Conservation (phyloP, 2,888 invertebrate genomes). For the Acrobasis suavella region DNA sequence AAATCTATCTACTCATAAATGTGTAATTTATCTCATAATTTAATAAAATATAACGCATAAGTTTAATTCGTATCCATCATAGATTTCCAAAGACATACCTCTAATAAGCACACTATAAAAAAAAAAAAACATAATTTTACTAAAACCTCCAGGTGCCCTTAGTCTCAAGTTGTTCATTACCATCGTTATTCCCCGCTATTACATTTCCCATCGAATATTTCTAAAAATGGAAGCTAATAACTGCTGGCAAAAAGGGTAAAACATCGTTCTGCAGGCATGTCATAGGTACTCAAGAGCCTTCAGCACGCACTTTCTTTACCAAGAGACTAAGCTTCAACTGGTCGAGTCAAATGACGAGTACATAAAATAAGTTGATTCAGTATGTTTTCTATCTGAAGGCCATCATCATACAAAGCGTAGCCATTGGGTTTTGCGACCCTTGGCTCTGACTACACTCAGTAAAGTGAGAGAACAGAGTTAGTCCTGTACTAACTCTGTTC, state of each 20-base stretch:
- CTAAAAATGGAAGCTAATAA: constrained; percentile 17
- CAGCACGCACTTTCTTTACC: constrained; percentile 18
- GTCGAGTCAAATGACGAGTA: not conserved
- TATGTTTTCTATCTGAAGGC: too few relatives aligned
- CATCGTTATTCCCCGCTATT: constrained; percentile 2
- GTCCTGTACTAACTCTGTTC: too few relatives aligned
- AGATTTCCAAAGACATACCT: too few relatives aligned
- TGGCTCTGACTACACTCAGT: too few relatives aligned
- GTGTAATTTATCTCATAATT: too few relatives aligned
- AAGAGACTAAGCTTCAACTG: not conserved
- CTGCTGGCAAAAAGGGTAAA: constrained; percentile 1
- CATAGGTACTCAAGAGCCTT: constrained; percentile 7
- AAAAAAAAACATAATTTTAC: not conserved
- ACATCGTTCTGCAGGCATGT: constrained; percentile 8
- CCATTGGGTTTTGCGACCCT: too few relatives aligned
- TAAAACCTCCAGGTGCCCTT: not conserved
- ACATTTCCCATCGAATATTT: constrained; percentile 7
- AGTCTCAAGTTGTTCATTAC: constrained; percentile 19
- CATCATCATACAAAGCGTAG: too few relatives aligned
- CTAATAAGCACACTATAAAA: not conserved
- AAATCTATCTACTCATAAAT: too few relatives aligned
- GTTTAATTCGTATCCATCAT: too few relatives aligned
- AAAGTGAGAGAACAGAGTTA: too few relatives aligned
- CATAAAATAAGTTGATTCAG: not conserved
- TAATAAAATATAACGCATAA: too few relatives aligned